Evolutionary conservation across 2,113 vertebrate genomes (phyloP).

Genomic region (Arothron firmamentum): DNA sequence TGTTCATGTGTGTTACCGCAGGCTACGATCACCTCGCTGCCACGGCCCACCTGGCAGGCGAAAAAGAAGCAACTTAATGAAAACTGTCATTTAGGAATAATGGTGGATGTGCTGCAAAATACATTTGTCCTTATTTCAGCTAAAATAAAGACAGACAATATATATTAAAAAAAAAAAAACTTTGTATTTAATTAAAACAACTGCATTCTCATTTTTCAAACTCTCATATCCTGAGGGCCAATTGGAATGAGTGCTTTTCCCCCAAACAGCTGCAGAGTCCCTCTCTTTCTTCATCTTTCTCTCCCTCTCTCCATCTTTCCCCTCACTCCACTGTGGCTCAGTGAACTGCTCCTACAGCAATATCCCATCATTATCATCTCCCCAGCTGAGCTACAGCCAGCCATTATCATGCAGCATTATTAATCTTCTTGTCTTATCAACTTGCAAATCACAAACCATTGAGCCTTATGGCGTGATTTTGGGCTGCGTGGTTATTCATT

Average conservation of each 20-base stretch:
- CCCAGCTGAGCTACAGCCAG: conserved; percentile 98
- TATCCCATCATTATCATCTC: conserved; percentile 99
- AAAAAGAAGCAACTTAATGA: conserved; percentile 13
- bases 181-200: conserved; percentile 99
- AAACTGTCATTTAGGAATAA: conserved; percentile 40
- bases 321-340: conserved; percentile 81
- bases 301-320: conserved; percentile 53
- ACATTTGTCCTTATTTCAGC: conserved; percentile 88
- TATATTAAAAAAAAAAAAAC: conserved; percentile 85
- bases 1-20: no score
- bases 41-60: conserved; percentile 8
- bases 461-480: conserved; percentile 99
- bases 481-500: conserved; percentile 99
- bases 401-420: conserved; percentile 99
- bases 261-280: conserved; percentile 42
- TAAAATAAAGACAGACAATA: conserved; percentile 85
- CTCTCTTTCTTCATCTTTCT: conserved; percentile 39
- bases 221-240: conserved; percentile 98
- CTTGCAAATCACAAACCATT: conserved; percentile 99
- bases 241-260: conserved; percentile 94
- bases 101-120: conserved; percentile 23
- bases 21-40: no score
- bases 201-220: conserved; percentile 99
- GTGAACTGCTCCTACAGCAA: conserved; percentile 98
- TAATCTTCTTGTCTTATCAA: conserved; percentile 99